Conservation (phyloP, 2,888 invertebrate genomes). For the Lucinisca nassula region DNA sequence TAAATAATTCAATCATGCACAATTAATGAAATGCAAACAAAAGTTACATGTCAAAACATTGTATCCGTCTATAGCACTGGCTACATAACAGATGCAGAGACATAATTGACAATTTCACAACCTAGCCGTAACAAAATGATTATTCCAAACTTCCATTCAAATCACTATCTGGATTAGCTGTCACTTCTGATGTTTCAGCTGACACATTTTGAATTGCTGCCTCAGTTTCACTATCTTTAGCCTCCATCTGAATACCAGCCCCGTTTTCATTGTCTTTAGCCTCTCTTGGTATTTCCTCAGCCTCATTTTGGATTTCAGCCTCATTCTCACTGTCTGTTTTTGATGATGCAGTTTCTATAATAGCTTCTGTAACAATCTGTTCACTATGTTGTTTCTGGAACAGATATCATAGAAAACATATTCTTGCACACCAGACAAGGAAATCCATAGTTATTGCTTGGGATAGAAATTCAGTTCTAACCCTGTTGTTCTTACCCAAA, state of each 20-base stretch:
- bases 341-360: neutral
- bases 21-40: too few species aligned
- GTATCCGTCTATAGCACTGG: too few species aligned
- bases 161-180: neutral
- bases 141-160: neutral
- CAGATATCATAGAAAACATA: too few species aligned
- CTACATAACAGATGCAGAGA: too few species aligned
- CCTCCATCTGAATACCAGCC: slow-evolving; percentile 29
- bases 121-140: too few species aligned
- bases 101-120: too few species aligned
- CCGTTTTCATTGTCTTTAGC: slow-evolving; percentile 31
- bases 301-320: slow-evolving; percentile 28
- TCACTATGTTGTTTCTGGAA: neutral
- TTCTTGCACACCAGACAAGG: too few species aligned
- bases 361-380: slow-evolving; percentile 2
- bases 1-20: too few species aligned
- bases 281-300: neutral
- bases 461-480: too few species aligned
- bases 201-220: slow-evolving; percentile 22
- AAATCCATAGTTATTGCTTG: too few species aligned
- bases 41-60: too few species aligned
- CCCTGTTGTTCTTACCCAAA: too few species aligned
- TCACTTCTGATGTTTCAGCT: slow-evolving; percentile 10
- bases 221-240: slow-evolving; percentile 29
- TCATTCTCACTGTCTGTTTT: slow-evolving; percentile 22